Evolutionary conservation across 1,140 invertebrate species (phyloP).

Genomic region (Andrena cerasifolii): DNA sequence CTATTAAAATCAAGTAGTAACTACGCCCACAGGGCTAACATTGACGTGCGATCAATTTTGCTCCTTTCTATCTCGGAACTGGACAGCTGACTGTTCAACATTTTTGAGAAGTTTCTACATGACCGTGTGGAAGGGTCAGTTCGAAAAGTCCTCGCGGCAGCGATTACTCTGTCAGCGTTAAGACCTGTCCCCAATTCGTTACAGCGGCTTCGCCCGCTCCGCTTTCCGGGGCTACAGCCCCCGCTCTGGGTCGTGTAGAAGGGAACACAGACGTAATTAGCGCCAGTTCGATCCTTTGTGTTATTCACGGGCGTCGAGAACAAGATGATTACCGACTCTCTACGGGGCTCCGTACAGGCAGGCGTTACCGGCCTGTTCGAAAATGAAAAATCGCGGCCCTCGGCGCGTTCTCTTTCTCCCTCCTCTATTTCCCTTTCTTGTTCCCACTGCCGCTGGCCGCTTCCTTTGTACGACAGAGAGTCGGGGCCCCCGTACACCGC

Average conservation of each 20-base stretch:
- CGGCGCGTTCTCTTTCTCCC: neutral
- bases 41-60: no score
- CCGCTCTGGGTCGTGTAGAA: slow-evolving; percentile 15
- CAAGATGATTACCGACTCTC: slow-evolving; percentile 72
- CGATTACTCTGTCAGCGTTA: neutral
- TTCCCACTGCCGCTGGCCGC: neutral
- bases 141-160: neutral
- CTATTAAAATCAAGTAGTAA: no score
- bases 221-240: slow-evolving; percentile 6
- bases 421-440: neutral
- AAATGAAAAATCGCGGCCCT: slow-evolving; percentile 64
- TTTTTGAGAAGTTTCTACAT: no score
- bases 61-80: no score
- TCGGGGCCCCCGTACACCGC: neutral
- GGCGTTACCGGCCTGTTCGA: slow-evolving; percentile 60
- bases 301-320: slow-evolving; percentile 72
- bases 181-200: slow-evolving; percentile 44
- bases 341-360: slow-evolving; percentile 26
- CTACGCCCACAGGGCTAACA: no score
- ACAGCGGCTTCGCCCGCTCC: slow-evolving; percentile 32
- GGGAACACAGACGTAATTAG: slow-evolving; percentile 70
- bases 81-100: no score
- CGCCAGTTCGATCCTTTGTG: slow-evolving; percentile 69
- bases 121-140: neutral
- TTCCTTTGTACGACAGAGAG: slow-evolving; percentile 23